Percentiles rank a stretch among this genome's conserved stretches.
Evolutionary conservation across 1,140 invertebrate species (phyloP).

Genomic region (Bombus waltoni): DNA sequence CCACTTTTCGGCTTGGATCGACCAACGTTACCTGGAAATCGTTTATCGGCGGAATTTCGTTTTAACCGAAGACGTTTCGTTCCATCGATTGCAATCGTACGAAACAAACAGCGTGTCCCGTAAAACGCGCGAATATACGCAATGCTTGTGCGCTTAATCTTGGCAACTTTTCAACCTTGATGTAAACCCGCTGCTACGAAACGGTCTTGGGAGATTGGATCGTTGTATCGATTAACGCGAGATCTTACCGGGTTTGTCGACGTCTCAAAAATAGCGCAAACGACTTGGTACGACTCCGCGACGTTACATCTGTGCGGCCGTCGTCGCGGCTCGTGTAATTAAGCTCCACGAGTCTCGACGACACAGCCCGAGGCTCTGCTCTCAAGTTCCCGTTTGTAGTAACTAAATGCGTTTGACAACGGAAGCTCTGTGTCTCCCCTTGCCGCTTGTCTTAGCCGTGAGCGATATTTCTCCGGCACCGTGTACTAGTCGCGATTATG

Average conservation of each 20-base stretch:
- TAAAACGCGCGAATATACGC: no score
- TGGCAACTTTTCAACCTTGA: no score
- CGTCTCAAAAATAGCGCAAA: neutral
- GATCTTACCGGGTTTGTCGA: neutral
- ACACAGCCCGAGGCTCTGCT: constrained; percentile 73
- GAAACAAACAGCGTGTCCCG: no score
- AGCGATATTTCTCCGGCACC: constrained; percentile 57
- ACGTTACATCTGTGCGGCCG: constrained; percentile 60
- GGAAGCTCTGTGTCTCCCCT: constrained; percentile 77
- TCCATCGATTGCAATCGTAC: no score
- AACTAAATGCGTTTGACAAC: constrained; percentile 83
- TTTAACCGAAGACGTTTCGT: no score
- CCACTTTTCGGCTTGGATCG: constrained; percentile 28
- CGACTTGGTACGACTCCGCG: constrained; percentile 43
- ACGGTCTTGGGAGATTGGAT: neutral
- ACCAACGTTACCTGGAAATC: constrained; percentile 40
- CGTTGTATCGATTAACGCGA: neutral
- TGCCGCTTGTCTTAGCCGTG: constrained; percentile 69
- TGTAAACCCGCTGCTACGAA: no score
- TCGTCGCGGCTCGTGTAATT: constrained; percentile 77
- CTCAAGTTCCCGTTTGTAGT: constrained; percentile 80
- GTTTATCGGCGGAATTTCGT: neutral
- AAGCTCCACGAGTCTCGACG: constrained; percentile 78
- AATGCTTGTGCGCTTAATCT: no score
- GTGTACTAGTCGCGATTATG: constrained; percentile 46